Evolutionary conservation across 35 echinoderm and acorn worm species (phyloP).

Genomic region (Lytechinus variegatus): DNA sequence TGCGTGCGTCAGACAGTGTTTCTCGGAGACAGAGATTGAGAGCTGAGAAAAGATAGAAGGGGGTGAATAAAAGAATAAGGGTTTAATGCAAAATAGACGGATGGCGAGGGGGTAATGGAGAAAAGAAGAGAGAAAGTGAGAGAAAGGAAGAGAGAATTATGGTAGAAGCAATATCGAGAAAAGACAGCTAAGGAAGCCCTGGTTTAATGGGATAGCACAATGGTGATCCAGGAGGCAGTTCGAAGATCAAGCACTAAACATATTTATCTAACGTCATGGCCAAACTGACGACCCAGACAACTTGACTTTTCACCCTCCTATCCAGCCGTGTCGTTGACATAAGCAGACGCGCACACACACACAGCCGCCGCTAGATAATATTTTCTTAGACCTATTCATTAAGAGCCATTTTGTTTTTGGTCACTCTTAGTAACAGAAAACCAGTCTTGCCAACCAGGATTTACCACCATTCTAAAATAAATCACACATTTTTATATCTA

Average conservation of each 20-base stretch:
- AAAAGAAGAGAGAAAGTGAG: neutral
- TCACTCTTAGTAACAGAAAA: neutral
- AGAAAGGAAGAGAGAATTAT: neutral
- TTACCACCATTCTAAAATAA: neutral
- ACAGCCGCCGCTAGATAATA: neutral
- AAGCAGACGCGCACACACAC: neutral
- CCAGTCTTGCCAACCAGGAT: neutral
- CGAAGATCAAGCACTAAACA: constrained; percentile 2
- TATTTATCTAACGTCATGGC: constrained; percentile 4
- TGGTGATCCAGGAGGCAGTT: neutral
- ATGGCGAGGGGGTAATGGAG: neutral
- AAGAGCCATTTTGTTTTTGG: neutral
- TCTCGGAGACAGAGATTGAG: neutral
- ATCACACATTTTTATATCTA: neutral
- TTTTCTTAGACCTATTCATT: neutral
- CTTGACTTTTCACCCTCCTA: neutral
- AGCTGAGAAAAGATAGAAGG: neutral
- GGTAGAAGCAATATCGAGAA: neutral
- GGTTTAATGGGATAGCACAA: neutral
- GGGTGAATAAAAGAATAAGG: neutral
- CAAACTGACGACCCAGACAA: neutral
- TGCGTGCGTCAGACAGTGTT: too few relatives aligned
- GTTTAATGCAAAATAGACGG: neutral
- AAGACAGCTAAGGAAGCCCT: neutral
- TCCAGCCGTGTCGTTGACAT: neutral